Base-by-base conservation (phyloP, 2,888 invertebrate genomes). In the Poecilus cupreus region DNA sequence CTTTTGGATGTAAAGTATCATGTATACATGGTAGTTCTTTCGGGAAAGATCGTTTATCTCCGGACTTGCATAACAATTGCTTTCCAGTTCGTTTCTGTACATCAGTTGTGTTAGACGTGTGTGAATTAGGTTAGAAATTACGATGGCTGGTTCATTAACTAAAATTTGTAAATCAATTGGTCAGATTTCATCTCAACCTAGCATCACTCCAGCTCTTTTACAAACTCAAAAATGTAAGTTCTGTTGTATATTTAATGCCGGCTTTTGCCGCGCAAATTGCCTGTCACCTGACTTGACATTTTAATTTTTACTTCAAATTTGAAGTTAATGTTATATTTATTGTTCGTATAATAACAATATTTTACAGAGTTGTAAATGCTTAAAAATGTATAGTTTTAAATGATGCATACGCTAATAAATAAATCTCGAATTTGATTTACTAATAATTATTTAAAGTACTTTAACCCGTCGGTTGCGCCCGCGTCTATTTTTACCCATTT, bases 121-220 rank as follows among this genome's bases (percentile, higher is more conserved):
- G 57, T 79, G 32, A 64, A 85, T 86, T 84, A 87, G 86, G 87
- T 87, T 87, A 87, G 83, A 84, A 87, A 26, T 81, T 76, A 83
- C 83, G 78, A 86, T 89, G 89, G 89, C 89, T 84, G 88, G 89
- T 82, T 86, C 87, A 83, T 85, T 89, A 46, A 88, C 89, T 37
- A 89, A 89, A 86, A 86, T 89, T 84, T 87, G 87, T 76, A 88
- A 86, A 86, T 85, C 85, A 83, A 82, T 88, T 72, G 85, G 83
- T 32, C 86, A 87, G 82, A 82, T 87, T 72, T 84, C 86, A 20
- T 77, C 84, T 22, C 85, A 85, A 82, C 83, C 86, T 18, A 83
- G 83, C 37, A 74, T 83, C 76, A 76, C 84, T 74, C 78, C 84
- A 81, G 83, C 84, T 46, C 60, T 83, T 74, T 57, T 82, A 74